Evolutionary conservation across 1,140 invertebrate genomes (phyloP), one percentile per base, ranked within the genome.

Genomic region (Lycorma delicatula): DNA sequence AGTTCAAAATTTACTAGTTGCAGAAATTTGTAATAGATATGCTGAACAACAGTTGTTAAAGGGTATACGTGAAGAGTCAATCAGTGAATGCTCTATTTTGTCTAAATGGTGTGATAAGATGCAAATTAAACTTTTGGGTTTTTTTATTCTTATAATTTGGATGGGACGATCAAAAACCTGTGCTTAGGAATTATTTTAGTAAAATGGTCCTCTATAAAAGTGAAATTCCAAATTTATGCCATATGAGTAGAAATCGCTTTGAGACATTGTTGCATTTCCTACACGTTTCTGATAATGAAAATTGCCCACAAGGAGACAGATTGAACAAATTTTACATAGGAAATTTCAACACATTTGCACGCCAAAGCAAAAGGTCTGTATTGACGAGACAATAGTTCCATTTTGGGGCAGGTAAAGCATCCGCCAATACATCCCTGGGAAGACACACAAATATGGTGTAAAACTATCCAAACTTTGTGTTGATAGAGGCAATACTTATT

Each of bases 181-280:
- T n/a, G 9, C 31, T 34, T 9, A n/a, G n/a, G 31, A n/a, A 34
- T 34, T 34, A 34, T 34, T 34, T 9, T 9, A 34, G 31, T 34
- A 34, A 34, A 34, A 34, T 9, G 9, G 9, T 34, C 9, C n/a
- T 34, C 9, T 34, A 34, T n/a, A 34, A 34, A 51, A 50, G n/a
- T 34, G 9, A 34, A 34, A 34, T 34, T 34, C n/a, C 31, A 41
- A 56, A 63, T 58, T 56, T 59, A 31, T n/a, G n/a, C n/a, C n/a
- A n/a, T n/a, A 68, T 69, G 62, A 57, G 60, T 50, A 60, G 64
- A 57, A 66, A 71, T 41, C 57, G 67, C 58, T 71, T 70, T 59
- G 55, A 67, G 55, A 28, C 66, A 49, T 46, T 70, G 51, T 55
- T 70, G 50, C 46, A 55, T 41, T 60, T 64, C 12, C 52, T 67